Evolutionary conservation across 2,113 vertebrate genomes (phyloP), one percentile per base, ranked within the genome.

Genomic region (Tetrao urogallus): DNA sequence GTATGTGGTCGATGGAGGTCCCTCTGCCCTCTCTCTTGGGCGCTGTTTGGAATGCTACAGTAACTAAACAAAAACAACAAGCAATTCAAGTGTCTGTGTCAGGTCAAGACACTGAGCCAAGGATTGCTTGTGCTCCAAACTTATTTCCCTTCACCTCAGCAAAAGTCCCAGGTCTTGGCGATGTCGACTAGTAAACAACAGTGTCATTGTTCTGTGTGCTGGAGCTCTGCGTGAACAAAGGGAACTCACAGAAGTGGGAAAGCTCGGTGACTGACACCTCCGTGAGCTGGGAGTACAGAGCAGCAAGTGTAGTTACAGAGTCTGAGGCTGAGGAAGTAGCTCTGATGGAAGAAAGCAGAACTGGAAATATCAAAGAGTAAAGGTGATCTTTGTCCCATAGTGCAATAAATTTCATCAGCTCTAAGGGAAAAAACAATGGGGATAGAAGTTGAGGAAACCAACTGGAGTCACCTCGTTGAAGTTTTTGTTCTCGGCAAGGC

Each of bases 41-140:
- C 96, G 97, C 94, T 92, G 90, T 97, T 98, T 96, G 84, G 96
- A 93, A 72, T 96, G 94, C 87, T 97, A 97, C 95, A 97, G 96
- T 96, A 95, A 77, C 90, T 94, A 83, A 77, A 91, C 92, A 94
- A 84, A 96, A 95, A 82, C 76, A 96, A 98, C 94, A 97, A 97
- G 97, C 92, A 95, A 95, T 89, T 79, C 69, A 96, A 95, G 96
- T 97, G 97, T 98, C 98, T 93, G 73, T 90, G 96, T 97, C 90
- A 65, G 27, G 91, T 47, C 5, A 81, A 90, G 95, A 98, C 98
- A 97, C 97, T 93, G 89, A 95, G 96, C 90, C 93, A 93, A 82
- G 85, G 52, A 77, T 82, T 27, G 82, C 76, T 81, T 75, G 81
- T 56, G 95, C 80, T 70, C 74, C 82, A 71, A 40, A 82, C 87